A percentile compares a stretch with the other conserved stretches of the same genome.
Evolutionary conservation across 2,797 vertebrate species (phyloP).

Genomic region (Allobates femoralis): DNA sequence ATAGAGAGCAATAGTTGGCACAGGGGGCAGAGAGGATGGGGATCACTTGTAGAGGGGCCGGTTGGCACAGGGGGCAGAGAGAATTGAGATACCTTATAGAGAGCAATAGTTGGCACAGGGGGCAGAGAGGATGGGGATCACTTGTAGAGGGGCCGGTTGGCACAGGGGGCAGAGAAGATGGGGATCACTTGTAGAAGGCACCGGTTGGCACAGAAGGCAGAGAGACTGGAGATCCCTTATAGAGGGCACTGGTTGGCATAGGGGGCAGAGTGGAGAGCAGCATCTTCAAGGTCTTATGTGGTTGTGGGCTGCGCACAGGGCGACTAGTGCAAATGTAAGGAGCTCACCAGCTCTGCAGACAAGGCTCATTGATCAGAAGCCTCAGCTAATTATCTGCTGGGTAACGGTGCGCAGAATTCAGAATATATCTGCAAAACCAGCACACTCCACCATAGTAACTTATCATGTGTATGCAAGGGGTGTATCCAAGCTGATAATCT

Average conservation of each 20-base stretch:
- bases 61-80: too few species aligned
- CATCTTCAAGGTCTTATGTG: slow-evolving; percentile 26
- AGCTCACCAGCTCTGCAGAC: slow-evolving; percentile 43
- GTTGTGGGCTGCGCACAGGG: background rate
- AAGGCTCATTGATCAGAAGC: slow-evolving; percentile 57
- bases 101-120: too few species aligned
- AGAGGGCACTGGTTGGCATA: too few species aligned
- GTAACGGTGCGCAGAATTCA: background rate
- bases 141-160: slow-evolving; percentile 26
- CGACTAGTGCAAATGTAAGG: slow-evolving; percentile 35
- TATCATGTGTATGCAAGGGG: background rate
- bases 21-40: too few species aligned
- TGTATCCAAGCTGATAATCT: too few species aligned
- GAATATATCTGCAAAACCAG: background rate
- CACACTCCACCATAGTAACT: background rate
- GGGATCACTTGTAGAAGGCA: too few species aligned
- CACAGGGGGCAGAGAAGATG: background rate
- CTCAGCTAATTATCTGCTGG: slow-evolving; percentile 53
- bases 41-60: too few species aligned
- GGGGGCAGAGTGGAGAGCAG: background rate
- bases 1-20: too few species aligned
- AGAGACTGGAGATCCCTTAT: too few species aligned
- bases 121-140: background rate
- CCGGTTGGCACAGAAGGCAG: too few species aligned
- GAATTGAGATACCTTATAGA: too few species aligned